Percentiles rank a stretch among this genome's conserved stretches.
Evolutionary conservation across 2,113 vertebrate genomes (phyloP).

Genomic region (Talpa occidentalis): DNA sequence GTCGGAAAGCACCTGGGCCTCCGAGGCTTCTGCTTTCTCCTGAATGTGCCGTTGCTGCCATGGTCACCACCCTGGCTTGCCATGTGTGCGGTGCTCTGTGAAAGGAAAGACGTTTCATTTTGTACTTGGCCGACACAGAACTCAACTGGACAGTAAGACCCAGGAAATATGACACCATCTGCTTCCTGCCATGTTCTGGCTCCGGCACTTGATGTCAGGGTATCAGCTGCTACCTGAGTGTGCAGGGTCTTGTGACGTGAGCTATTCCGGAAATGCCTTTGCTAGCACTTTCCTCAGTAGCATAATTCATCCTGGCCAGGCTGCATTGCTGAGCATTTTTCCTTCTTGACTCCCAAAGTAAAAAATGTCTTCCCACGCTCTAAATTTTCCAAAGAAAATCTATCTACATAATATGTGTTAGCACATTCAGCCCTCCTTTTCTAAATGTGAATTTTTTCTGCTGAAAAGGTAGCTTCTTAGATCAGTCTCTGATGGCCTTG

Average conservation of each 20-base stretch:
- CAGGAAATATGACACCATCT: slow-evolving; percentile 81
- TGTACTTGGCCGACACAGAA: slow-evolving; percentile 69
- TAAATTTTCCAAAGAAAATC: background rate
- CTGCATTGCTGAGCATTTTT: background rate
- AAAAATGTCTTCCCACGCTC: background rate
- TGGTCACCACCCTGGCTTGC: background rate
- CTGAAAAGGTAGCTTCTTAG: background rate
- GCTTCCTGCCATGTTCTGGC: slow-evolving; percentile 77
- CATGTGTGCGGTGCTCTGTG: background rate
- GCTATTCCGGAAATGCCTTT: slow-evolving; percentile 50
- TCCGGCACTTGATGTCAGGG: background rate
- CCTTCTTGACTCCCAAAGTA: background rate
- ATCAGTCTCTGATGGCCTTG: background rate
- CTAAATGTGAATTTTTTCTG: background rate
- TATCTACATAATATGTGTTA: background rate
- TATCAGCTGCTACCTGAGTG: slow-evolving; percentile 70
- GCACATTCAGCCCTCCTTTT: background rate
- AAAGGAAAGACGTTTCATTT: slow-evolving; percentile 71
- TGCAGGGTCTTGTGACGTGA: slow-evolving; percentile 42
- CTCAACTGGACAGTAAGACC: slow-evolving; percentile 73
- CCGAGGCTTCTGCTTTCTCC: background rate
- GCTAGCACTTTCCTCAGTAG: background rate
- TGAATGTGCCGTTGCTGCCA: background rate
- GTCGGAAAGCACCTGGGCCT: slow-evolving; percentile 38
- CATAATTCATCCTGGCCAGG: background rate